phyloP scores from a whole-genome alignment of 1,140 invertebrate species.

The Lepidostoma basale region DNA sequence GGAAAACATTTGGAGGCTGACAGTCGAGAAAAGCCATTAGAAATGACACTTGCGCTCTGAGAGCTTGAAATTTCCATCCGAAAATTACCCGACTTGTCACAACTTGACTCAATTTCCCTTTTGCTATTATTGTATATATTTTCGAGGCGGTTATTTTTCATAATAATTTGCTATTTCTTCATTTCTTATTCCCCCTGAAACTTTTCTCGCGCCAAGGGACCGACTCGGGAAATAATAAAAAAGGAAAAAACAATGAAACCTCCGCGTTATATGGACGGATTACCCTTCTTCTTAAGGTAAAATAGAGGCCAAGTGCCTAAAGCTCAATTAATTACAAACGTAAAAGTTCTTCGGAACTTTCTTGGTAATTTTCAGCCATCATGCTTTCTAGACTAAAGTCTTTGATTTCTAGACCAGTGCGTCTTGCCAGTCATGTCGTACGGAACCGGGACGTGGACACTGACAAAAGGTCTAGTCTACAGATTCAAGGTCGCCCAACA shows the following conservation, averaged over 20 bases:
- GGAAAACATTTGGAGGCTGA: slow-evolving; percentile 11
- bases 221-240: slow-evolving; percentile 28
- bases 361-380: too few relatives aligned
- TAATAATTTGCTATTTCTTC: slow-evolving; percentile 40
- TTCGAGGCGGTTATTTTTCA: slow-evolving; percentile 43
- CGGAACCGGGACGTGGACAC: too few relatives aligned
- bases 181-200: slow-evolving; percentile 38
- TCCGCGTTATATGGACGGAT: slow-evolving; percentile 14
- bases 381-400: too few relatives aligned
- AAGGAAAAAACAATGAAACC: slow-evolving; percentile 30
- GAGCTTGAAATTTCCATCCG: slow-evolving; percentile 14
- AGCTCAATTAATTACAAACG: too few relatives aligned
- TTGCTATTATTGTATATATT: slow-evolving; percentile 32
- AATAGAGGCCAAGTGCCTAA: too few relatives aligned
- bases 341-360: too few relatives aligned
- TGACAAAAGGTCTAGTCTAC: too few relatives aligned
- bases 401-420: too few relatives aligned
- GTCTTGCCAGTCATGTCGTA: too few relatives aligned
- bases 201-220: slow-evolving; percentile 31
- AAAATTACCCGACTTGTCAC: slow-evolving; percentile 27
- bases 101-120: slow-evolving; percentile 39
- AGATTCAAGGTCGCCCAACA: too few relatives aligned
- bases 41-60: slow-evolving; percentile 18
- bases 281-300: too few relatives aligned
- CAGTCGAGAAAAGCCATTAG: slow-evolving; percentile 23